Evolutionary conservation across 2,113 vertebrate species (phyloP), one percentile per base, ranked within the genome.

Genomic region (Hyperoodon ampullatus): DNA sequence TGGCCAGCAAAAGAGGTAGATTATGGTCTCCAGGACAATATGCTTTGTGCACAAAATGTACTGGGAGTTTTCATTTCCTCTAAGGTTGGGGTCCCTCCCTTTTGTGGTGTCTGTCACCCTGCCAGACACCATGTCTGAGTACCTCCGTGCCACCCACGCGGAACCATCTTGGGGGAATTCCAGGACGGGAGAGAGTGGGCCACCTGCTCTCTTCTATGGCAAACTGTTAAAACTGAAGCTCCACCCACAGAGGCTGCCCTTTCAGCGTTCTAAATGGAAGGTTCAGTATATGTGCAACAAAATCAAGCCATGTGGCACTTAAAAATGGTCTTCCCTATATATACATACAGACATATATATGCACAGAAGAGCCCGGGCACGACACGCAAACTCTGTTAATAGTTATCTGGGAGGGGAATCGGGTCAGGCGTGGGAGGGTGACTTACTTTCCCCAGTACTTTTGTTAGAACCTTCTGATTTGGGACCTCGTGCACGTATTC

Each of bases 291-390:
- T 9, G 18, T 33, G 42, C 80, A 44, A 53, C 58, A 35, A 18
- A 18, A 18, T 53, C 42, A 70, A 78, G 28, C 16, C 61, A 15
- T 5, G 3, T 3, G 16, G n/a, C 30, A 33, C 74, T 92, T 15
- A 47, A 58, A 70, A 84, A 61, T 2, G 8, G 39, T 71, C 53
- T 53, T 50, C 72, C 50, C 44, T 28, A 16, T 2, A n/a, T 14
- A 55, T 0, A 50, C 11, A 6, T 0, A 26, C 10, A 55, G 30
- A 81, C 15, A 61, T 0, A 39, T 0, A 5, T 3, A 23, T 0
- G n/a, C 30, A 65, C 14, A 24, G 55, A 65, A 65, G 12, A 33
- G 71, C 3, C 33, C 19, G 16, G n/a, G 28, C 72, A 47, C 14
- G 63, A 33, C 19, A 47, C 68, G 3, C 58, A 66, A 47, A 30